Evolutionary conservation across 2,888 invertebrate genomes (phyloP).

Genomic region (Cheilosia impressa): DNA sequence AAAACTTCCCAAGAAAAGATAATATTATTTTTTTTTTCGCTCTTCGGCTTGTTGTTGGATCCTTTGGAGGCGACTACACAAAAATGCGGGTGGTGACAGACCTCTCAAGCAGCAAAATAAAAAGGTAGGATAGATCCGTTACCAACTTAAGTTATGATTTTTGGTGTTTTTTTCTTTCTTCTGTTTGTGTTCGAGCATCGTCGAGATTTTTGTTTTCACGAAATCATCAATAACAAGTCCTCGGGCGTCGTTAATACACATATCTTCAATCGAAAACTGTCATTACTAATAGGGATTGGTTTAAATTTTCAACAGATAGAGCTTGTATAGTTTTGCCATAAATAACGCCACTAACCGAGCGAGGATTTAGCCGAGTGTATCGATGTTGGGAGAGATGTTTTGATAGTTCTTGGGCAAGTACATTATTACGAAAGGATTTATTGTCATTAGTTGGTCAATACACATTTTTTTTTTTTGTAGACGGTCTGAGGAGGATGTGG

Average conservation of each 20-base stretch:
- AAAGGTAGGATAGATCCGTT: constrained; percentile 31
- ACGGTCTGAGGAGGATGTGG: no score
- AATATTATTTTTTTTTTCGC: constrained; percentile 19
- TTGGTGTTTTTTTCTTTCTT: constrained; percentile 18
- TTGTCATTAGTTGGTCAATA: no score
- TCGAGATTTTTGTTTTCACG: constrained; percentile 3
- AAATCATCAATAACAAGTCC: constrained; percentile 44
- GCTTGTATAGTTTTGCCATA: constrained; percentile 8
- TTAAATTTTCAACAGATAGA: constrained; percentile 11
- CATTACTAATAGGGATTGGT: constrained; percentile 18
- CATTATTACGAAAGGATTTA: no score
- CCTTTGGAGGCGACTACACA: background rate
- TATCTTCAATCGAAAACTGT: constrained; percentile 32
- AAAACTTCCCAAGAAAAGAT: constrained; percentile 62
- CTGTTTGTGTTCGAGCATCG: constrained; percentile 5
- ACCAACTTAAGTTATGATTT: constrained; percentile 41
- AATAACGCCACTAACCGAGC: constrained; percentile 30
- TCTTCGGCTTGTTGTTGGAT: constrained; percentile 38
- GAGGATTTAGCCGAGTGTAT: background rate
- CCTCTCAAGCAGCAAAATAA: background rate
- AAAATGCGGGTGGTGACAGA: constrained; percentile 38
- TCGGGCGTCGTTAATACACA: constrained; percentile 21
- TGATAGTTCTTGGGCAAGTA: no score
- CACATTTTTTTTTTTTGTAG: no score
- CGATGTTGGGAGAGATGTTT: background rate